These are phyloP conservation scores for Kryptolebias ocellatus DNA, from an alignment of 2,797 vertebrate genomes.

Conservation along the genomic window DNA sequence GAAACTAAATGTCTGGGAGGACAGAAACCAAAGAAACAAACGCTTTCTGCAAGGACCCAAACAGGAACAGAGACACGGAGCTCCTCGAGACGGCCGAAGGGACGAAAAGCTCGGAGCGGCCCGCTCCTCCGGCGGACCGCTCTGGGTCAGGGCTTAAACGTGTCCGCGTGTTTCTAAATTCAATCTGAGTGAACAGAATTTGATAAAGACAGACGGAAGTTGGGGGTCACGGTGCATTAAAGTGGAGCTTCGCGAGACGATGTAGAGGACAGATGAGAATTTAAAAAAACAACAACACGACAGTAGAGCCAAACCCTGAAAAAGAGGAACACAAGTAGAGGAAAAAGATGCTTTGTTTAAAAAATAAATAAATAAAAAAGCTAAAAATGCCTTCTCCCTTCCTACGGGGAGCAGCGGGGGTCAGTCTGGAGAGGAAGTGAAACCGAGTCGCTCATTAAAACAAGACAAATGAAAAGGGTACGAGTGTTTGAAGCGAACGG, in stretches of 20 bases:
- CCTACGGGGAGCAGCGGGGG: slow-evolving; percentile 62
- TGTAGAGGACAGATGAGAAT: slow-evolving; percentile 35
- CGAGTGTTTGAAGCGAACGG: slow-evolving; percentile 61
- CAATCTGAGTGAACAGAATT: slow-evolving; percentile 15
- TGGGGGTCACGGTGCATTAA: slow-evolving; percentile 28
- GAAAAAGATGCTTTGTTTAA: slow-evolving; percentile 62
- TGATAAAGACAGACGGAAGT: slow-evolving; percentile 2
- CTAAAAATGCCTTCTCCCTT: slow-evolving; percentile 53
- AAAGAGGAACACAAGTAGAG: slow-evolving; percentile 26
- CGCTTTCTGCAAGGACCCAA: slow-evolving; percentile 26
- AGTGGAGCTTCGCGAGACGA: slow-evolving; percentile 23
- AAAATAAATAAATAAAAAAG: slow-evolving; percentile 26
- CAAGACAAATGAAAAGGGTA: slow-evolving; percentile 72
- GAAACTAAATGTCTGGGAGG: slow-evolving; percentile 17
- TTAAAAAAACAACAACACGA: neutral
- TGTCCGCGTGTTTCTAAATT: neutral
- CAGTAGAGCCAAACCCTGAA: slow-evolving; percentile 17
- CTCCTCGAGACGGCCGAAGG: slow-evolving; percentile 3
- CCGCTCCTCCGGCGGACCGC: slow-evolving; percentile 4
- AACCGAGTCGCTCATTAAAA: slow-evolving; percentile 57
- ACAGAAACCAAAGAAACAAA: slow-evolving; percentile 22
- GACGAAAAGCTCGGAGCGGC: slow-evolving; percentile 10
- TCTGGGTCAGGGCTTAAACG: neutral
- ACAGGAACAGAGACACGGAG: slow-evolving; percentile 11
- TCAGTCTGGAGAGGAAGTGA: slow-evolving; percentile 55